Evolutionary conservation across 2,797 vertebrate species (phyloP).

Genomic region (Silurus aristotelis): DNA sequence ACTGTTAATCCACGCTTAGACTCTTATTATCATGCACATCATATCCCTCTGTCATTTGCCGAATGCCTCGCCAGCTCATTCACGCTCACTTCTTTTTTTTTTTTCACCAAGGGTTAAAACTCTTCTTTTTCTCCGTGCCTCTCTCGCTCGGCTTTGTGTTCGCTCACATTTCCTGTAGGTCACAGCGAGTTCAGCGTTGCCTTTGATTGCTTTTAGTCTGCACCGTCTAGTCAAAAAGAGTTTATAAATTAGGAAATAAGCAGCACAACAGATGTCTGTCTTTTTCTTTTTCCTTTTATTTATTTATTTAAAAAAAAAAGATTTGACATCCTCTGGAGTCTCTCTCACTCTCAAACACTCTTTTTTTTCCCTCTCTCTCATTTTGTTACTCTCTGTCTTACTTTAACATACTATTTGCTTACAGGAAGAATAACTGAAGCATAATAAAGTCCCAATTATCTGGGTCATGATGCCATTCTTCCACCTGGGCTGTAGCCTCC

Average conservation of each 20-base stretch:
- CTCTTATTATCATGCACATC: no score
- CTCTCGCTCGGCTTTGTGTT: background rate
- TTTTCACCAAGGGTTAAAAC: background rate
- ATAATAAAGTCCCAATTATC: slow-evolving; percentile 57
- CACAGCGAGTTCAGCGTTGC: slow-evolving; percentile 28
- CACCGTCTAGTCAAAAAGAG: slow-evolving; percentile 18
- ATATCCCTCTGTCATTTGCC: no score
- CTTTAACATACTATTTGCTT: slow-evolving; percentile 22
- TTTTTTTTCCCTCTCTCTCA: background rate
- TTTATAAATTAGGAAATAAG: slow-evolving; percentile 41
- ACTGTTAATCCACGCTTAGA: no score
- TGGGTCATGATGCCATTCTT: slow-evolving; percentile 56
- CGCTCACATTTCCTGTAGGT: background rate
- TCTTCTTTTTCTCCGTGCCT: slow-evolving; percentile 1
- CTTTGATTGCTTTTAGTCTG: slow-evolving; percentile 39
- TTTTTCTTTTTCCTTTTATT: background rate
- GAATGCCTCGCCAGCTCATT: background rate
- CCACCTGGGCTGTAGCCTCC: slow-evolving; percentile 51
- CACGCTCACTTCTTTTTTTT: background rate
- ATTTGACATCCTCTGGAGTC: background rate
- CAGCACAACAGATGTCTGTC: slow-evolving; percentile 53
- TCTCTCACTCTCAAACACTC: background rate
- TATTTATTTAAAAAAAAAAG: no score
- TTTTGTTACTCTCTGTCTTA: background rate
- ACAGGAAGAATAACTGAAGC: slow-evolving; percentile 46